Percentiles rank a stretch among this genome's conserved stretches.
Evolutionary conservation across 2,888 invertebrate species (phyloP).

Genomic region (Lasioglossum zephyrum): DNA sequence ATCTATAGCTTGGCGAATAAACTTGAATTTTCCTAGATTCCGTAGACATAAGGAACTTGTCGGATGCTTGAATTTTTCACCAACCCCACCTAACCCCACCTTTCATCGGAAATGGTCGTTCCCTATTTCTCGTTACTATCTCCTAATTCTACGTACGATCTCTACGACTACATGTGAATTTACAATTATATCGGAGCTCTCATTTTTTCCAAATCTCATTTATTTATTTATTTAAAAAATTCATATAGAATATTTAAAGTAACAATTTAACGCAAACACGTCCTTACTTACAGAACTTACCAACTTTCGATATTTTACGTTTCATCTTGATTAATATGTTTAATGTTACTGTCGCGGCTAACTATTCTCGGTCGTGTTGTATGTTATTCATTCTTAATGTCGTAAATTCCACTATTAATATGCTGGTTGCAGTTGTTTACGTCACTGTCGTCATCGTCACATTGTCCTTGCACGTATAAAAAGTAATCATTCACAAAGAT

Average conservation of each 20-base stretch:
- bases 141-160: not conserved
- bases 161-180: too few species aligned
- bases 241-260: conserved; percentile 24
- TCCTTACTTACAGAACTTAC: conserved; percentile 19
- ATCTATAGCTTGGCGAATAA: conserved; percentile 61
- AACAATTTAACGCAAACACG: conserved; percentile 35
- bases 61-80: not conserved
- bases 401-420: not conserved
- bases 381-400: not conserved
- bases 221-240: conserved; percentile 37
- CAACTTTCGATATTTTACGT: conserved; percentile 5
- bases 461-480: not conserved
- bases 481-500: conserved; percentile 17
- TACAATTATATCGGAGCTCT: not conserved
- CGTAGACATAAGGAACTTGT: not conserved
- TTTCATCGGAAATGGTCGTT: not conserved
- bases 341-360: not conserved
- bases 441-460: not conserved
- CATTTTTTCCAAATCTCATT: conserved; percentile 2
- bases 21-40: conserved; percentile 37
- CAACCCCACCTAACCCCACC: not conserved
- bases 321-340: not conserved
- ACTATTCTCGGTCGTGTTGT: not conserved
- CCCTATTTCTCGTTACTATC: not conserved
- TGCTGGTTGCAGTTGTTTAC: not conserved